Conservation (phyloP, 2,113 vertebrate genomes). For the Zosterops japonicus region DNA sequence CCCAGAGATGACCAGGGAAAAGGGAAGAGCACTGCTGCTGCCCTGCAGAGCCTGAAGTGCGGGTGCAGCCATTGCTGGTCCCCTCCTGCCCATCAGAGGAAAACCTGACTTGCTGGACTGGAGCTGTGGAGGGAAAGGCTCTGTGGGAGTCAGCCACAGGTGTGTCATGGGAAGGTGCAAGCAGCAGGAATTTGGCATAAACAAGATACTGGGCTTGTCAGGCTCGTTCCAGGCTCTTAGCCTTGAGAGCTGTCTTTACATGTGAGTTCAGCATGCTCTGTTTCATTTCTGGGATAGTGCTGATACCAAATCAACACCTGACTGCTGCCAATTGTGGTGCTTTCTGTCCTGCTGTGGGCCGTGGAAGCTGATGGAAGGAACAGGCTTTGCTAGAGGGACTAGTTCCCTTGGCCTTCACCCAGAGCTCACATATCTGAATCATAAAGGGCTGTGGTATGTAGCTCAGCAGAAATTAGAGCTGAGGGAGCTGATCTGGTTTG, state of each 20-base stretch:
- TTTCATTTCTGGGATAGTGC: not conserved
- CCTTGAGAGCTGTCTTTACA: not conserved
- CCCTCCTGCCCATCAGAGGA: not conserved
- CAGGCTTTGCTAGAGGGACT: constrained; percentile 49
- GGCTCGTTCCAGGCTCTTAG: not conserved
- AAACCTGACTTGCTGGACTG: not conserved
- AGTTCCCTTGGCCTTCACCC: not conserved
- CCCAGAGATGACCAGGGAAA: not conserved
- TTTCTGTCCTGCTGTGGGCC: not conserved
- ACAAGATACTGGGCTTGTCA: not conserved
- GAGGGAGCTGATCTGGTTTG: not conserved
- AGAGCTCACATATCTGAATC: not conserved
- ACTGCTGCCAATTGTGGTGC: rapidly evolving
- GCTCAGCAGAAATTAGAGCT: constrained; percentile 24
- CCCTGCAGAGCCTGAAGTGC: not conserved
- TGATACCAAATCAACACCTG: not conserved
- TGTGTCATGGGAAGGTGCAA: not conserved
- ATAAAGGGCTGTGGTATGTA: not conserved
- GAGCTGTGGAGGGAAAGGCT: not conserved
- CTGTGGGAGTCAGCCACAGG: rapidly evolving
- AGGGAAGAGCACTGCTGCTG: not conserved
- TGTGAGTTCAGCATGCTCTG: not conserved
- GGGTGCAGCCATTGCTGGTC: not conserved
- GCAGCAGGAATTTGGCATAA: not conserved
- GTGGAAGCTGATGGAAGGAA: constrained; percentile 4